A percentile compares a stretch with the other conserved stretches of the same genome.
These are phyloP conservation scores for Drosophila lacteicornis DNA, from an alignment of 1,140 invertebrate species.

Conservation along the genomic window DNA sequence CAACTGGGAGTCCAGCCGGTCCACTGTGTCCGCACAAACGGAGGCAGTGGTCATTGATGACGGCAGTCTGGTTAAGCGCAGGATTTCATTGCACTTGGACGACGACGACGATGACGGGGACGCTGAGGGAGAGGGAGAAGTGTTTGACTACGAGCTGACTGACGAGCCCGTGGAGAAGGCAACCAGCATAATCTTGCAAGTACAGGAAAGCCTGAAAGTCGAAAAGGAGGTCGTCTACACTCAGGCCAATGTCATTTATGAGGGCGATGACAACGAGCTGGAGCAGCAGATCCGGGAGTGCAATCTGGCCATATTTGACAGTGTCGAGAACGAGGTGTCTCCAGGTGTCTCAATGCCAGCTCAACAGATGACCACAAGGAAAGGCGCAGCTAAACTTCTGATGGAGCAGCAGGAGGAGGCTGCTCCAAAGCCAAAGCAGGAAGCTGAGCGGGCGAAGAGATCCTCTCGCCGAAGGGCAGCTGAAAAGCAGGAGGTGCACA, in stretches of 20 bases:
- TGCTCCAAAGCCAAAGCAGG: neutral
- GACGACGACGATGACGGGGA: conserved; percentile 5
- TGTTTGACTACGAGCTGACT: conserved; percentile 63
- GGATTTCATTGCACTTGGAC: conserved; percentile 2
- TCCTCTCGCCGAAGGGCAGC: conserved; percentile 32
- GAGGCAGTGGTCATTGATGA: conserved; percentile 30
- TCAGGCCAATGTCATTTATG: conserved; percentile 30
- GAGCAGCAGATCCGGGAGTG: conserved; percentile 32
- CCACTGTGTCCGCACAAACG: conserved; percentile 43
- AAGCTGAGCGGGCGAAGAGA: conserved; percentile 25
- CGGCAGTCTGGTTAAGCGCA: conserved; percentile 17
- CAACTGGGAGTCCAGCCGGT: conserved; percentile 2
- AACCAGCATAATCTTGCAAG: conserved; percentile 46
- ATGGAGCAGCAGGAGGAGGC: conserved; percentile 24
- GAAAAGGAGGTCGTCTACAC: conserved; percentile 59
- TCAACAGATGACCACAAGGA: conserved; percentile 48
- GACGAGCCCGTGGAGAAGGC: conserved; percentile 47
- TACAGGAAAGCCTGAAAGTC: conserved; percentile 52
- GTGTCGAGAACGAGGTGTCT: conserved; percentile 43
- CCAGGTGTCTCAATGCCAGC: conserved; percentile 15
- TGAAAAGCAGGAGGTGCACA: conserved; percentile 12
- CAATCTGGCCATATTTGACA: conserved; percentile 51
- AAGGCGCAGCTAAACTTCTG: conserved; percentile 42
- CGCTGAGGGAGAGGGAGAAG: conserved; percentile 37
- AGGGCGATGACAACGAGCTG: conserved; percentile 25